Evolutionary conservation across 2,113 vertebrate genomes (phyloP).

Genomic region (Mesoclemmys tuberculata): DNA sequence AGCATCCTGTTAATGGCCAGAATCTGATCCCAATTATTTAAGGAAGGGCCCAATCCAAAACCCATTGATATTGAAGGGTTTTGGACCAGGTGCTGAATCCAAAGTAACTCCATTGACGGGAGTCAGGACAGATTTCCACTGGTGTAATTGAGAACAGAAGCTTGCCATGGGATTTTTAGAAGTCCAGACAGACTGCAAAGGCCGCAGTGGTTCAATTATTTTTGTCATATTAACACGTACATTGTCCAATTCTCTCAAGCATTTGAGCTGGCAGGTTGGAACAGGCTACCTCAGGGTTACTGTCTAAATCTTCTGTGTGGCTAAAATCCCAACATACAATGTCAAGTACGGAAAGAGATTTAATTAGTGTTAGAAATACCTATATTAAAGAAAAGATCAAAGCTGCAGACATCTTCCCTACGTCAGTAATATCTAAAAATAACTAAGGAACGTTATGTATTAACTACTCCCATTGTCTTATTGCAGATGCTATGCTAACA

Average conservation of each 20-base stretch:
- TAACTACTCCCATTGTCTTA: neutral
- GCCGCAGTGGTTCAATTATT: slow-evolving; percentile 35
- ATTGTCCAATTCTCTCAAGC: neutral
- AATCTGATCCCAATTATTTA: neutral
- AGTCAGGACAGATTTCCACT: neutral
- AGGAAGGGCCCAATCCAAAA: neutral
- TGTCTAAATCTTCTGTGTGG: slow-evolving; percentile 35
- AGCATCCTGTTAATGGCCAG: neutral
- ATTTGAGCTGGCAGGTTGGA: neutral
- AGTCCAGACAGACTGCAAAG: slow-evolving; percentile 3
- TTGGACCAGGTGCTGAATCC: neutral
- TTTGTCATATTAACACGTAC: slow-evolving; percentile 25
- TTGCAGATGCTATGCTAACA: neutral
- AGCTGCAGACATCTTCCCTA: slow-evolving; percentile 11
- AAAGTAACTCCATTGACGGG: neutral
- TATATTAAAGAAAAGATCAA: slow-evolving; percentile 35
- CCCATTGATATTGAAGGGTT: neutral
- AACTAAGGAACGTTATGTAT: slow-evolving; percentile 6
- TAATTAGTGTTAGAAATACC: slow-evolving; percentile 41
- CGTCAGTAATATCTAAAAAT: slow-evolving; percentile 12
- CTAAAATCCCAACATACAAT: slow-evolving; percentile 28
- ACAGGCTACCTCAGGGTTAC: neutral
- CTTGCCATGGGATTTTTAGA: slow-evolving; percentile 15
- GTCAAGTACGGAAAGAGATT: slow-evolving; percentile 46
- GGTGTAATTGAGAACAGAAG: neutral